A percentile compares a stretch with the other conserved stretches of the same genome.
Conservation (phyloP, 2,113 vertebrate genomes). For the Erythrocercus mccallii region DNA sequence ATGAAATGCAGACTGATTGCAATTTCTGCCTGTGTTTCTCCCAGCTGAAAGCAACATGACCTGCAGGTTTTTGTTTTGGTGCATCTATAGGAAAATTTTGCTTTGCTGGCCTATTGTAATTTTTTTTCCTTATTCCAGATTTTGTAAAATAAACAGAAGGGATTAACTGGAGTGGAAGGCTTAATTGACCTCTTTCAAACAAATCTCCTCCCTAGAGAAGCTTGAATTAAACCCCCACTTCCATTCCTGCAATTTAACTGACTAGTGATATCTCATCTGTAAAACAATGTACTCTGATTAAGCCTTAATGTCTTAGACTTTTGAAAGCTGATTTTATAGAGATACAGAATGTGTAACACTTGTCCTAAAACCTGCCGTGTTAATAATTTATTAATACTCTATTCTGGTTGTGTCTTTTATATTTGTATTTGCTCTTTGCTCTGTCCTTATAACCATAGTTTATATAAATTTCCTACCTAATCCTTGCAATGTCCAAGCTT, state of each 20-base stretch:
- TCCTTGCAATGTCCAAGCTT: background rate
- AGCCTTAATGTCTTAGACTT: background rate
- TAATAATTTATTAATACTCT: background rate
- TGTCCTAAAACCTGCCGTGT: background rate
- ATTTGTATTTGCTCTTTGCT: background rate
- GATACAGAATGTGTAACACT: background rate
- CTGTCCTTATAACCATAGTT: background rate
- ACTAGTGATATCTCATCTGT: background rate
- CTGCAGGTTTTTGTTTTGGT: background rate
- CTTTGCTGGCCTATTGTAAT: background rate
- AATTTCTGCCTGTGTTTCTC: conserved; percentile 4
- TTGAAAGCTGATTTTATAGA: background rate
- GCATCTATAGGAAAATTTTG: background rate
- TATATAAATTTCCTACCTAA: background rate
- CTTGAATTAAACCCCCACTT: background rate
- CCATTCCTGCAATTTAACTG: background rate
- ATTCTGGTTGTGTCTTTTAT: background rate
- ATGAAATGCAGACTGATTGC: conserved; percentile 41
- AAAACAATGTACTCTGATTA: background rate
- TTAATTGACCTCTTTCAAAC: conserved; percentile 37
- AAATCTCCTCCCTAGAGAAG: conserved; percentile 7
- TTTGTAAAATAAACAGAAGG: conserved; percentile 9
- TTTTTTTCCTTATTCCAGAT: background rate
- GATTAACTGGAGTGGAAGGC: conserved; percentile 25
- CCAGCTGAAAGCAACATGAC: conserved; percentile 16